phyloP scores from a whole-genome alignment of 2,888 invertebrate species.

The Perizoma flavofasciatum region DNA sequence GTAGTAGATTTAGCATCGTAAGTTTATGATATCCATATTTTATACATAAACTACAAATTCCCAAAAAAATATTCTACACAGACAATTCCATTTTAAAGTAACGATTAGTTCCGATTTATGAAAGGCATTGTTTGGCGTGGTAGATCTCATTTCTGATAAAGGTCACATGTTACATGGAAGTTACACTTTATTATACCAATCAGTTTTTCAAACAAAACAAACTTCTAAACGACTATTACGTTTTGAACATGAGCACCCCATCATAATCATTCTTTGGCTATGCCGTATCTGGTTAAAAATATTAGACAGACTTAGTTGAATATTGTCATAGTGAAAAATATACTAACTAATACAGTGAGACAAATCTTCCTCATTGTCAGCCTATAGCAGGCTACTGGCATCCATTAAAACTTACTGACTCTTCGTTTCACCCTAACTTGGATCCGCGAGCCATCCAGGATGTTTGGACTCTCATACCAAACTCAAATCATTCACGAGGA shows the following conservation, averaged over 20 bases:
- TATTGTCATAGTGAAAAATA: too few relatives aligned
- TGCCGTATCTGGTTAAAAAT: too few relatives aligned
- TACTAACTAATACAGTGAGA: too few relatives aligned
- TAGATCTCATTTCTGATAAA: conserved; percentile 37
- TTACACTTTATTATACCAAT: conserved; percentile 23
- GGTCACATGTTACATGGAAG: conserved; percentile 28
- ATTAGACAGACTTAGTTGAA: too few relatives aligned
- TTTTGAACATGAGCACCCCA: conserved; percentile 1
- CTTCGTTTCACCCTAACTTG: too few relatives aligned
- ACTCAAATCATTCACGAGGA: conserved; percentile 55
- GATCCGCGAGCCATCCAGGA: conserved; percentile 25
- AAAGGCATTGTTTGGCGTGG: conserved; percentile 32
- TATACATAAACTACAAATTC: conserved; percentile 8
- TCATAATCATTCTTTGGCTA: background rate
- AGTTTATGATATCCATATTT: background rate
- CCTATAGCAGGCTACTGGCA: too few relatives aligned
- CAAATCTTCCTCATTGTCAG: too few relatives aligned
- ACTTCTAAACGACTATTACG: conserved; percentile 10
- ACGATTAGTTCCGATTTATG: conserved; percentile 23
- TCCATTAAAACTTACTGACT: too few relatives aligned
- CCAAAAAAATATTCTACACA: conserved; percentile 25
- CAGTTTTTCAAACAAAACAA: conserved; percentile 13
- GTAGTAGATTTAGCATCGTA: background rate
- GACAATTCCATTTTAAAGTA: conserved; percentile 14
- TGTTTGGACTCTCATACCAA: conserved; percentile 49